Base-by-base conservation (phyloP, 2,888 invertebrate genomes). In the Cheilosia pagana region DNA sequence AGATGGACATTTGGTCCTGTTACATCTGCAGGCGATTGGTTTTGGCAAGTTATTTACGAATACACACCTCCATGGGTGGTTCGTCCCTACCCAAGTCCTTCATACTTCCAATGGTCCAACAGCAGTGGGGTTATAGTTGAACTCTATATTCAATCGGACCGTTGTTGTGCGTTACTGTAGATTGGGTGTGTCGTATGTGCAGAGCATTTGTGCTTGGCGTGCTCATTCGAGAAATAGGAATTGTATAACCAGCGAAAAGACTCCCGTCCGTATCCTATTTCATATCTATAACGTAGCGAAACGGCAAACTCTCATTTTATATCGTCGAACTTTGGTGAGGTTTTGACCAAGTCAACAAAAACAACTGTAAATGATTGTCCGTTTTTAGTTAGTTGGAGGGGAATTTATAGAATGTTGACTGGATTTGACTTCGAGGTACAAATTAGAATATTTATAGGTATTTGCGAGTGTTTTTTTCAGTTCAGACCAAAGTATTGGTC, bases 21-120 rank as follows among this genome's bases (percentile, higher is more conserved):
- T 85, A 85, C 67, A 81, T 85, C 85, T 85, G 81, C 75, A 76
- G 81, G 85, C 85, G 81, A 85, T 81, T 85, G 75, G 81, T 85
- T 85, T 63, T 65, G 65, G 75, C 75, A 85, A 85, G 71, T 81
- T 85, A 81, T 85, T 81, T 85, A 76, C 71, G 75, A 75, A 81
- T 67, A 43, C 50, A 70, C 70, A 81, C 85, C 60, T 68, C 68
- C 63, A 25, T 21, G 8, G 6, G 43, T 43, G 45, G 57, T 62
- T 21, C 12, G 16, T 45, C 7, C 43, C 52, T 21, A 10, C 12
- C n/a, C n/a, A n/a, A n/a, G n/a, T 57, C 35, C 10, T 16, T 12
- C 31, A 35, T 19, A 19, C 6, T 7, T 7, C 35, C 57, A 23
- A 31, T 31, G 68, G 23, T 10, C 48, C 10, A 55, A 19, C 19